A percentile compares a stretch with the other conserved stretches of the same genome.
phyloP scores from a whole-genome alignment of 2,797 vertebrate species.

The Falco concolor region DNA sequence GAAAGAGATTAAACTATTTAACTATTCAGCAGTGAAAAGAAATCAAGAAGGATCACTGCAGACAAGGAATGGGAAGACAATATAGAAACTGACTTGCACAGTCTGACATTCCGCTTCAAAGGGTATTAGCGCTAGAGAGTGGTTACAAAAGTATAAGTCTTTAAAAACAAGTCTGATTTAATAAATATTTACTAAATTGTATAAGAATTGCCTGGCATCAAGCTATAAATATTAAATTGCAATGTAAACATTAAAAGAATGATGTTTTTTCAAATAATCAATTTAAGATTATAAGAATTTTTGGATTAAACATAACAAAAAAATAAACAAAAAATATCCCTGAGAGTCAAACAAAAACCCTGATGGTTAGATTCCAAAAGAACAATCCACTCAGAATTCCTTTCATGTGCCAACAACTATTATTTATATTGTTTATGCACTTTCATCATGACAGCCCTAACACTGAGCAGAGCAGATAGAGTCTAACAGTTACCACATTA shows the following conservation, averaged over 20 bases:
- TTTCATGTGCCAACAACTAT: slow-evolving; percentile 69
- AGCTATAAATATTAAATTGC: slow-evolving; percentile 53
- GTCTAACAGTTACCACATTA: slow-evolving; percentile 60
- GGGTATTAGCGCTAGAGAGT: neutral
- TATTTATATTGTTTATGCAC: slow-evolving; percentile 67
- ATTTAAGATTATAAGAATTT: slow-evolving; percentile 50
- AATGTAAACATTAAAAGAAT: slow-evolving; percentile 44
- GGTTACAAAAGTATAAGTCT: slow-evolving; percentile 46
- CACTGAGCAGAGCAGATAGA: slow-evolving; percentile 59
- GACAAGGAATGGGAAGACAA: slow-evolving; percentile 21
- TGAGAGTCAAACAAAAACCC: slow-evolving; percentile 37
- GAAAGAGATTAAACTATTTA: slow-evolving; percentile 36
- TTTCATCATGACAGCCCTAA: slow-evolving; percentile 68
- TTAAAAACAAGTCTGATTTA: slow-evolving; percentile 35
- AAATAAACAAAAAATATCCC: neutral
- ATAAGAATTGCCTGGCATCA: slow-evolving; percentile 18
- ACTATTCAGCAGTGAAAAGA: slow-evolving; percentile 39
- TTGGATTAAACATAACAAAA: slow-evolving; percentile 36
- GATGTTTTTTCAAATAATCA: slow-evolving; percentile 47
- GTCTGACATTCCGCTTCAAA: slow-evolving; percentile 23
- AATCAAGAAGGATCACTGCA: slow-evolving; percentile 38
- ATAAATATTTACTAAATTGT: slow-evolving; percentile 62
- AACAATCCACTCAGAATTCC: slow-evolving; percentile 53
- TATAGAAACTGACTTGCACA: neutral
- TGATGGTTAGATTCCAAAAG: slow-evolving; percentile 45